Evolutionary conservation across 2,888 invertebrate genomes (phyloP).

Genomic region (Dorcus parallelipipedus): DNA sequence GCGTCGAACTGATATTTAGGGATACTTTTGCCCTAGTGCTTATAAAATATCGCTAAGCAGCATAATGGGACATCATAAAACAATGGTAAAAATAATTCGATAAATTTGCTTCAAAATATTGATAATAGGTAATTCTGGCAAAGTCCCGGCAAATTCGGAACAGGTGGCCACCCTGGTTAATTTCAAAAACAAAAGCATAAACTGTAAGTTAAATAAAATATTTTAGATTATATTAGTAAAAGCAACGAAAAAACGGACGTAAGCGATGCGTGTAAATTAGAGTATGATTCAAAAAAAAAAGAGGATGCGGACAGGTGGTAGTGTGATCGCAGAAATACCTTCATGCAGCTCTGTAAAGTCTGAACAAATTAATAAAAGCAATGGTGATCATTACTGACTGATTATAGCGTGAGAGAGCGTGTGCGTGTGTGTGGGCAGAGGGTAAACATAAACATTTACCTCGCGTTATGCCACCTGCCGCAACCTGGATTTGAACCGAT

Average conservation of each 20-base stretch:
- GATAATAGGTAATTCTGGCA: too few relatives aligned
- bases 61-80: too few relatives aligned
- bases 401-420: background rate
- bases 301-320: slow-evolving; percentile 19
- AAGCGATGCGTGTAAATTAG: background rate
- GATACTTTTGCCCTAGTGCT: too few relatives aligned
- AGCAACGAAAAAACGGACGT: background rate
- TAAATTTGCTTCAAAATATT: too few relatives aligned
- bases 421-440: slow-evolving; percentile 14
- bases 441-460: slow-evolving; percentile 40
- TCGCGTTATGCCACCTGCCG: slow-evolving; percentile 45
- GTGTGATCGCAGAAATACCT: background rate
- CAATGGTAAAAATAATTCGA: too few relatives aligned
- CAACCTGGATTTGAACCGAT: slow-evolving; percentile 39
- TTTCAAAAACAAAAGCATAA: too few relatives aligned
- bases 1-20: too few relatives aligned
- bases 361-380: background rate
- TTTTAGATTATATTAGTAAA: too few relatives aligned
- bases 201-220: too few relatives aligned
- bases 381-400: background rate
- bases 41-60: too few relatives aligned
- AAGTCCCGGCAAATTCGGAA: too few relatives aligned
- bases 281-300: slow-evolving; percentile 5
- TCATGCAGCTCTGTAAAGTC: slow-evolving; percentile 9
- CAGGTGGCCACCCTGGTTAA: too few relatives aligned